These are phyloP conservation scores for Trissolcus japonicus DNA, from an alignment of 2,888 invertebrate genomes.

Conservation along the genomic window DNA sequence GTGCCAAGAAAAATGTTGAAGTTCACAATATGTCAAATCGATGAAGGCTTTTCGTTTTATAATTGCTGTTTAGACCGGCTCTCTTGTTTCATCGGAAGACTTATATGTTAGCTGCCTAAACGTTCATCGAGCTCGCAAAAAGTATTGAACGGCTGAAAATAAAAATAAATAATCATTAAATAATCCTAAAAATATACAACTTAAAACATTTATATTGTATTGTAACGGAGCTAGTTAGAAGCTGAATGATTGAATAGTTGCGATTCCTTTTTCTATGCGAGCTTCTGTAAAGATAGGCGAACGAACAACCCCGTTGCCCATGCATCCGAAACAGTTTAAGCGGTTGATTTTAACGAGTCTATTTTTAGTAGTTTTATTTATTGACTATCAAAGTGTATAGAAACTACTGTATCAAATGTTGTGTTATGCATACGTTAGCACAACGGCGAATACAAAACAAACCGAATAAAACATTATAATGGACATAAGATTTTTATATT, in stretches of 20 bases:
- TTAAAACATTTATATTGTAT: slow-evolving; percentile 51
- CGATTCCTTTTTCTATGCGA: slow-evolving; percentile 60
- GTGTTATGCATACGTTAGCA: slow-evolving; percentile 66
- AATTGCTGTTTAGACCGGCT: no score
- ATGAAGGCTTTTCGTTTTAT: no score
- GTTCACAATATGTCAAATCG: background rate
- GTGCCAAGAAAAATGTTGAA: slow-evolving; percentile 23
- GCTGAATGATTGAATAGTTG: slow-evolving; percentile 52
- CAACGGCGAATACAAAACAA: slow-evolving; percentile 63
- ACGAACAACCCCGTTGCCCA: slow-evolving; percentile 37
- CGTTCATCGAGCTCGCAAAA: slow-evolving; percentile 24
- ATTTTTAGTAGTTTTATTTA: slow-evolving; percentile 69
- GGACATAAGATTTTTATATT: slow-evolving; percentile 62
- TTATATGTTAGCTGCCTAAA: background rate
- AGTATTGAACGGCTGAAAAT: slow-evolving; percentile 20
- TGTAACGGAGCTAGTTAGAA: slow-evolving; percentile 48
- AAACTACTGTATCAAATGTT: slow-evolving; percentile 60
- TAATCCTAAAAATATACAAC: slow-evolving; percentile 41
- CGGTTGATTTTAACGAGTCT: slow-evolving; percentile 68
- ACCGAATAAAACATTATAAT: slow-evolving; percentile 74
- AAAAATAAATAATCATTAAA: slow-evolving; percentile 37
- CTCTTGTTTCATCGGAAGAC: no score
- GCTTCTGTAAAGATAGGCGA: slow-evolving; percentile 59
- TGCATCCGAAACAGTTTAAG: slow-evolving; percentile 57
- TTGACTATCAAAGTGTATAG: slow-evolving; percentile 52